Base-by-base conservation (phyloP, 2,888 invertebrate genomes). In the Lepidochitona cinerea region DNA sequence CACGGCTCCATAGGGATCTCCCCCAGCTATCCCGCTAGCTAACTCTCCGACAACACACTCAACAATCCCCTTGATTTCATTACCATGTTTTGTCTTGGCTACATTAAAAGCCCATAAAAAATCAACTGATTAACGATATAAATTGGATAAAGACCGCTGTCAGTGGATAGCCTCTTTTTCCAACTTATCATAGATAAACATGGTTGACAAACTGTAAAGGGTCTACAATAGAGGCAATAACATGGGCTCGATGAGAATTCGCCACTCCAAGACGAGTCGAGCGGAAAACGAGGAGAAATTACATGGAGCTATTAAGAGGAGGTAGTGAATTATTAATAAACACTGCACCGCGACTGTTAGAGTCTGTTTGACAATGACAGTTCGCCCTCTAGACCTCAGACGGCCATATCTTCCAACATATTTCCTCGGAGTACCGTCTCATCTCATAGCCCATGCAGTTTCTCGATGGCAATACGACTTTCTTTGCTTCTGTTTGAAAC, bases 21-120 rank as follows among this genome's bases (percentile, higher is more conserved):
- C n/a, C n/a, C n/a, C n/a, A n/a, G 49, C 49, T 49, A 23, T 23
- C 49, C 18, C 49, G 49, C 49, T 23, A 7, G 7, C 3, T 4
- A 49, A n/a, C n/a, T 49, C 49, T 23, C 49, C n/a, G 49, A 49
- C 49, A 49, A 23, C 49, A 49, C n/a, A 18, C 49, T 4, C 18
- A 49, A 49, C 59, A 59, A 41, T 9, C 59, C 59, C 23, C 59
- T 26, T 59, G 29, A 59, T 59, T 59, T 32, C 12, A 29, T 59
- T 26, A 59, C 12, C 14, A 29, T 29, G 23, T 59, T 59, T 29
- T 29, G 29, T 32, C 26, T 59, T 29, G 12, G 12, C 23, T 32
- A 3, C 59, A 59, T 59, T 59, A 59, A 59, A 59, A 59, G 4
- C 59, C 59, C 59, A 59, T 59, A 59, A 59, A 59, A 59, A 59